A percentile compares a stretch with the other conserved stretches of the same genome.
phyloP scores from a whole-genome alignment of 2,888 invertebrate species.

The Halictus quadricinctus region DNA sequence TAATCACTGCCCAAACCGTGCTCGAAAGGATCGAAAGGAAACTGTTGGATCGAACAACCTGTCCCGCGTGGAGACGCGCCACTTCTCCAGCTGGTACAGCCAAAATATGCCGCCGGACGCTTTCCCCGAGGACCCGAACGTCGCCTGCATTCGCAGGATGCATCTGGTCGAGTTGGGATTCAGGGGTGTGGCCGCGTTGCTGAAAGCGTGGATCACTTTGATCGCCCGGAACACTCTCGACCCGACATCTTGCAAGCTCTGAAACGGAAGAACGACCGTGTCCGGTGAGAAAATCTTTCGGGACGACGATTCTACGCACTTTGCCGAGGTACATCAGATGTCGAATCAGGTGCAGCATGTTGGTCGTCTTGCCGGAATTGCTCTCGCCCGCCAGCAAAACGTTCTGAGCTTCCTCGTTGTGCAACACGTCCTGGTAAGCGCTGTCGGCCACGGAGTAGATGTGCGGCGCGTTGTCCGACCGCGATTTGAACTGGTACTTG shows the following conservation, averaged over 20 bases:
- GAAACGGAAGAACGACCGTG: constrained; percentile 29
- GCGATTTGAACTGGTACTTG: constrained; percentile 92
- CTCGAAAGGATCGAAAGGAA: neutral
- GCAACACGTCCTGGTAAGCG: constrained; percentile 95
- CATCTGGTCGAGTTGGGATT: constrained; percentile 94
- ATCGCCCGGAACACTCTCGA: constrained; percentile 87
- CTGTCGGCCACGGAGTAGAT: constrained; percentile 95
- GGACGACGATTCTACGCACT: constrained; percentile 78
- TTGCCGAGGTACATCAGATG: constrained; percentile 93
- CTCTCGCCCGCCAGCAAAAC: constrained; percentile 95
- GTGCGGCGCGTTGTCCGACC: constrained; percentile 95
- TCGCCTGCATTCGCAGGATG: constrained; percentile 90
- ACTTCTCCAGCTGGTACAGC: constrained; percentile 94
- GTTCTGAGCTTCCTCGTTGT: constrained; percentile 93
- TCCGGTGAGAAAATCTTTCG: neutral
- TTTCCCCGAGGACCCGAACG: constrained; percentile 93
- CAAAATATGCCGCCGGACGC: constrained; percentile 94
- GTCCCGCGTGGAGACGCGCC: constrained; percentile 91
- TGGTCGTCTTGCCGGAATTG: constrained; percentile 95
- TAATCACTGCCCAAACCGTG: neutral
- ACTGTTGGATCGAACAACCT: constrained; percentile 80
- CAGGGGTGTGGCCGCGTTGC: constrained; percentile 92
- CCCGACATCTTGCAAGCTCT: constrained; percentile 84
- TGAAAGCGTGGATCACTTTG: constrained; percentile 89
- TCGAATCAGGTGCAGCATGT: constrained; percentile 89